Evolutionary conservation across 92 coral and sea anemone genomes (phyloP).

Genomic region (Pocillopora grandis): DNA sequence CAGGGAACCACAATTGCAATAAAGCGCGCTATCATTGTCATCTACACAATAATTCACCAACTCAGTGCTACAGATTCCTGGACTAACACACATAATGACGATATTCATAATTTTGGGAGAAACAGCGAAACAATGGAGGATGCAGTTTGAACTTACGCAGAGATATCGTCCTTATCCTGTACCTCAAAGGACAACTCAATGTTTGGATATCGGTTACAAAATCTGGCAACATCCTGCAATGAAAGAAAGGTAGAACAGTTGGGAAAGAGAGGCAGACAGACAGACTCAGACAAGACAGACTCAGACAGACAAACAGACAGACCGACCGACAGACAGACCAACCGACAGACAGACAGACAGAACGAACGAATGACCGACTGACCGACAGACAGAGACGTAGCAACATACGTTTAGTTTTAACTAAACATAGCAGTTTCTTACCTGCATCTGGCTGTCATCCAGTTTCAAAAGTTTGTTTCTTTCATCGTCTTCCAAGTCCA

Average conservation of each 20-base stretch:
- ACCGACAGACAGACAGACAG: background rate
- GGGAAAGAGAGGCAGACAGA: background rate
- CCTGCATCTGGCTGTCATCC: slow-evolving; percentile 96
- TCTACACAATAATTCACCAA: too few species aligned
- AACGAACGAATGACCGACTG: background rate
- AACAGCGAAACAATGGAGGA: background rate
- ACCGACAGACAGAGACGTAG: background rate
- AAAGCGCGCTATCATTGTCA: too few species aligned
- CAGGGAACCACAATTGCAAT: background rate
- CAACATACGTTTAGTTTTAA: background rate
- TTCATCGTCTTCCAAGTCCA: slow-evolving; percentile 99
- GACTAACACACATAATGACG: background rate
- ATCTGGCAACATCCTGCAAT: slow-evolving; percentile 96
- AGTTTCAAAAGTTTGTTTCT: slow-evolving; percentile 88
- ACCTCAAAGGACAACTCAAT: slow-evolving; percentile 91
- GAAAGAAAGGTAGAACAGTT: background rate
- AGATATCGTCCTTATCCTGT: slow-evolving; percentile 74
- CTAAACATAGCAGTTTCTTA: background rate
- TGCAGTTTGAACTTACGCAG: slow-evolving; percentile 71
- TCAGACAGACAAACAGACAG: background rate
- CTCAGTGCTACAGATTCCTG: too few species aligned
- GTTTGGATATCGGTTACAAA: slow-evolving; percentile 98
- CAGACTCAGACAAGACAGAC: background rate
- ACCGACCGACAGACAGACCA: background rate
- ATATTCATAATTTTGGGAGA: background rate